Base-by-base conservation (phyloP, 2,113 vertebrate genomes). In the Seriola aureovittata region DNA sequence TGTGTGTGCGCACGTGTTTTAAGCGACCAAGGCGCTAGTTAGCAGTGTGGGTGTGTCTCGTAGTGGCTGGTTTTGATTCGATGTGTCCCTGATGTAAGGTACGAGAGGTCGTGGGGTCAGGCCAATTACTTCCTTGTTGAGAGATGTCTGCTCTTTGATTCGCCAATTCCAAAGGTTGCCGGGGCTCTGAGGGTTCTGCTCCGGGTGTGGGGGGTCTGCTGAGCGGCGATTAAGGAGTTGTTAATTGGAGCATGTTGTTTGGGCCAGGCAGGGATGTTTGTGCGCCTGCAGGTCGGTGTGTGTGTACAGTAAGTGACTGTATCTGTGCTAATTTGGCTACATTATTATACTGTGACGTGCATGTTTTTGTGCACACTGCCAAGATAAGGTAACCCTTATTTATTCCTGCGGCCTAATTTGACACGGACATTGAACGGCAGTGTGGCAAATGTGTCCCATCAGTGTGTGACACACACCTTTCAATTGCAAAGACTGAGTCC, bases 101-200 rank as follows among this genome's bases (percentile, higher is more conserved):
- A 88, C 77, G 92, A 94, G 96, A 89, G 97, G 97, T 97, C 95
- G 95, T 19, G 80, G 95, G 97, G 98, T 97, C 97, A 98, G 96
- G 94, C 97, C 98, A 99, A 99, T 99, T 99, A 99, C 96, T 95
- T 97, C 95, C 96, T 96, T 95, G 86, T 96, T 96, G 85, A 93
- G 90, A 87, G 80, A 93, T 91, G 94, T 93, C 93, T 94, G 90
- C 93, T 92, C 96, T 99, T 99, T 99, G 97, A 99, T 98, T 96
- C 89, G 62, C 87, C 86, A 95, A 96, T 97, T 98, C 97, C 97
- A 97, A 98, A 97, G 95, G 86, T 86, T 90, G 86, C 74, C 34
- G 42, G 62, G 75, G 81, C 84, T 93, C 84, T 82, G 62, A 92
- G 59, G 82, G 87, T 82, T 84, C 80, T 68, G 80, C 52, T 81